Evolutionary conservation across 2,113 vertebrate species (phyloP), one percentile per base, ranked within the genome.

Genomic region (Clarias batrachus): DNA sequence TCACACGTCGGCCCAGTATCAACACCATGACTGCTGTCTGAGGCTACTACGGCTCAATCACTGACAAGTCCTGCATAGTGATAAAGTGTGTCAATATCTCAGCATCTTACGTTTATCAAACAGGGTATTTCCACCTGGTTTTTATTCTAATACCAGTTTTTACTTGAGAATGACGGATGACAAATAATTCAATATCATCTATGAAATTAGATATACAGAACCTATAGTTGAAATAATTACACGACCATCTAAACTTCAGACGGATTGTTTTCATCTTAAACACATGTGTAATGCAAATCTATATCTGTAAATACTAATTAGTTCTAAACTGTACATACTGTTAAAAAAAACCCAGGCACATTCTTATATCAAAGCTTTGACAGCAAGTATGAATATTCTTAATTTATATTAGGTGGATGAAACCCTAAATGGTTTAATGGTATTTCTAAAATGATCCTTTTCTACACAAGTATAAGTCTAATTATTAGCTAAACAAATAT

Each of bases 21-120:
- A 99, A 96, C 95, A 99, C 98, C 98, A 99, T 99, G 95, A 95
- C 96, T 88, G 98, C 97, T 6, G 97, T 97, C 30, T 97, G 94
- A 92, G 98, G 97, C 0, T 95, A 96, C 90, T 96, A 96, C 90
- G 97, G 93, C 73, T 10, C 27, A 48, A 57, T 85, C 68, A 81
- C 85, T 33, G 59, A 25, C 33, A 85, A 87, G 37, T 52, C 84
- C 84, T 89, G 81, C 23, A 17, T 19, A 76, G 13, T 48, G 16
- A 48, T 13, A 74, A n/a, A 66, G 84, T 57, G 85, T 0, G 68
- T 77, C 59, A 68, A 79, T n/a, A 33, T n/a, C 8, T 10, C 8
- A 25, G 21, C 77, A 19, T 48, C 48, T 48, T 48, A 48, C 7
- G 37, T 8, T 52, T 3, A 81, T 27, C 11, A 16, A 78, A n/a